These are phyloP conservation scores for Ardeotis arabs DNA, from an alignment of 2,113 vertebrate species.

Conservation along the genomic window DNA sequence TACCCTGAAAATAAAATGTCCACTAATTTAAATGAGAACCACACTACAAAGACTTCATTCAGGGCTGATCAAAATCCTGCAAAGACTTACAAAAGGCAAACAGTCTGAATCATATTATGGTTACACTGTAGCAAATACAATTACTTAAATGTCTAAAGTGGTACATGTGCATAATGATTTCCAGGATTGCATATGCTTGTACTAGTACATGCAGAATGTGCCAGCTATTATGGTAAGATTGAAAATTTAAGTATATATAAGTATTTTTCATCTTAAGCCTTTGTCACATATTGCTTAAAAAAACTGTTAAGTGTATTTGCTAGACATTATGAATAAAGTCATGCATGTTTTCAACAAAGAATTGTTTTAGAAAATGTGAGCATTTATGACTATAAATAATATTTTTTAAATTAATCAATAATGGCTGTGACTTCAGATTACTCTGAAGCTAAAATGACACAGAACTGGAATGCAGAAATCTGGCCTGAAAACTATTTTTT, in stretches of 20 bases:
- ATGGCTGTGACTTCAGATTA: not conserved
- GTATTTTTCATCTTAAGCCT: not conserved
- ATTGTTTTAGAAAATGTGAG: not conserved
- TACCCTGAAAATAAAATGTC: not conserved
- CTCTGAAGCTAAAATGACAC: not conserved
- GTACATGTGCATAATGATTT: not conserved
- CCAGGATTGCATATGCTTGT: not conserved
- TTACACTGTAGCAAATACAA: not conserved
- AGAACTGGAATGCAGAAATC: not conserved
- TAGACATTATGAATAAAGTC: not conserved
- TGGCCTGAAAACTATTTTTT: not conserved
- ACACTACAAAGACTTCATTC: not conserved
- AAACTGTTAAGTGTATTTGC: not conserved
- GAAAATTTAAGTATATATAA: not conserved
- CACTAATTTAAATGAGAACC: not conserved
- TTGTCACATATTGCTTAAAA: not conserved
- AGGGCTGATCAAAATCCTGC: not conserved
- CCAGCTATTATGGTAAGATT: not conserved
- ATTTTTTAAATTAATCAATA: not conserved
- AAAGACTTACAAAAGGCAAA: not conserved
- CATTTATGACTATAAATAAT: not conserved
- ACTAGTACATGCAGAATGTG: not conserved
- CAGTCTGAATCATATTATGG: not conserved
- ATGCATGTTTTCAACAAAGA: not conserved
- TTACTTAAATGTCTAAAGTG: not conserved